A percentile compares a stretch with the other conserved stretches of the same genome.
phyloP scores from a whole-genome alignment of 2,113 vertebrate species.

The Cynoglossus semilaevis region DNA sequence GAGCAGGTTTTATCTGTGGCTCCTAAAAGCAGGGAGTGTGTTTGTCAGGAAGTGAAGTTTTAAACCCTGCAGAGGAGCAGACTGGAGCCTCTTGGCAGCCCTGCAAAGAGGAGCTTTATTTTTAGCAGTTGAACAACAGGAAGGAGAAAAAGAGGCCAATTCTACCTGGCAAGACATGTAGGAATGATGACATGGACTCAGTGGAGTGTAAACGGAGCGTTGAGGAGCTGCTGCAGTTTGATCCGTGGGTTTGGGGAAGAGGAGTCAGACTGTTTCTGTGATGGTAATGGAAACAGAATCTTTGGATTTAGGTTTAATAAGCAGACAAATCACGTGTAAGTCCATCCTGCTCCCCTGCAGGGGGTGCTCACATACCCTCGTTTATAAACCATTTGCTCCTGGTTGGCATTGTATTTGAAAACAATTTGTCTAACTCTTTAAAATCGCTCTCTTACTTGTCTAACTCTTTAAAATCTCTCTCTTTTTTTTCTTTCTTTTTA shows the following conservation, averaged over 20 bases:
- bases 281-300: too few species aligned
- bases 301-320: too few species aligned
- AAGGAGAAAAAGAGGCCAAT: conserved; percentile 79
- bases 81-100: conserved; percentile 66
- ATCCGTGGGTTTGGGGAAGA: conserved; percentile 29
- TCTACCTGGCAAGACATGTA: conserved; percentile 77
- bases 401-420: too few species aligned
- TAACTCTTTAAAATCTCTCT: too few species aligned
- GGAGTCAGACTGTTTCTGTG: neutral
- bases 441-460: too few species aligned
- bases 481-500: too few species aligned
- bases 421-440: too few species aligned
- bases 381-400: too few species aligned
- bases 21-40: conserved; percentile 37
- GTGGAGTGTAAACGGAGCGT: conserved; percentile 65
- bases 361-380: too few species aligned
- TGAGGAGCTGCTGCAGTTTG: conserved; percentile 49
- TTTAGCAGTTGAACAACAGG: conserved; percentile 79
- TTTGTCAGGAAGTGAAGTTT: conserved; percentile 70
- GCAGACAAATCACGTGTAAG: too few species aligned
- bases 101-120: conserved; percentile 72
- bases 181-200: conserved; percentile 72
- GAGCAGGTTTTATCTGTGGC: conserved; percentile 21
- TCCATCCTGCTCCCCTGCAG: too few species aligned
- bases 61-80: conserved; percentile 66